phyloP scores from a whole-genome alignment of 1,140 invertebrate species.

The Caligus rogercresseyi region DNA sequence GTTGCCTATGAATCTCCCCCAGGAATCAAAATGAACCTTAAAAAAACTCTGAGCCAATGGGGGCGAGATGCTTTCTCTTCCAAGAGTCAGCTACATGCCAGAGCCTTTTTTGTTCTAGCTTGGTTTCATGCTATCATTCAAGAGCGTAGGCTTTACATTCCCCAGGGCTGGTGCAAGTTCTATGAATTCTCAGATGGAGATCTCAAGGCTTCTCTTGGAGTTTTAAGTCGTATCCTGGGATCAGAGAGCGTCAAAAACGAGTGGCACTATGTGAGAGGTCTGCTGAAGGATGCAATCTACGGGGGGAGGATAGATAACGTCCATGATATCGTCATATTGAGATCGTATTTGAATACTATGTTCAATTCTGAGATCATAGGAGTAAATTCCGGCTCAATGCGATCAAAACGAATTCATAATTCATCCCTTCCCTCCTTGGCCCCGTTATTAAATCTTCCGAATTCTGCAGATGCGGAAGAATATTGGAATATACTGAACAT shows the following conservation, averaged over 20 bases:
- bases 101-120: constrained; percentile 47
- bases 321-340: constrained; percentile 52
- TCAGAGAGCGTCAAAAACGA: constrained; percentile 33
- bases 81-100: constrained; percentile 29
- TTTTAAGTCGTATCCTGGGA: constrained; percentile 42
- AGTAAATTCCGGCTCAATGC: constrained; percentile 28
- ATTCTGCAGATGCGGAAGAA: constrained; percentile 39
- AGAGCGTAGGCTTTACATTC: constrained; percentile 67
- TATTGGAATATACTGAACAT: constrained; percentile 40
- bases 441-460: constrained; percentile 33
- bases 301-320: constrained; percentile 67
- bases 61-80: constrained; percentile 33
- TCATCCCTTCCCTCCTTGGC: constrained; percentile 38
- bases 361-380: constrained; percentile 39
- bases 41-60: constrained; percentile 40
- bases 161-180: constrained; percentile 66
- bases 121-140: constrained; percentile 73
- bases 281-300: constrained; percentile 64
- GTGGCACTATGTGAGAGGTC: constrained; percentile 59
- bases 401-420: constrained; percentile 27
- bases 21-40: constrained; percentile 44
- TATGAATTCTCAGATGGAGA: constrained; percentile 80
- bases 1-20: constrained; percentile 64
- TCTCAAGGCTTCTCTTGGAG: constrained; percentile 50
- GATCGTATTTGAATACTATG: constrained; percentile 51